Evolutionary conservation across 1,140 invertebrate genomes (phyloP).

Genomic region (Proales similis): DNA sequence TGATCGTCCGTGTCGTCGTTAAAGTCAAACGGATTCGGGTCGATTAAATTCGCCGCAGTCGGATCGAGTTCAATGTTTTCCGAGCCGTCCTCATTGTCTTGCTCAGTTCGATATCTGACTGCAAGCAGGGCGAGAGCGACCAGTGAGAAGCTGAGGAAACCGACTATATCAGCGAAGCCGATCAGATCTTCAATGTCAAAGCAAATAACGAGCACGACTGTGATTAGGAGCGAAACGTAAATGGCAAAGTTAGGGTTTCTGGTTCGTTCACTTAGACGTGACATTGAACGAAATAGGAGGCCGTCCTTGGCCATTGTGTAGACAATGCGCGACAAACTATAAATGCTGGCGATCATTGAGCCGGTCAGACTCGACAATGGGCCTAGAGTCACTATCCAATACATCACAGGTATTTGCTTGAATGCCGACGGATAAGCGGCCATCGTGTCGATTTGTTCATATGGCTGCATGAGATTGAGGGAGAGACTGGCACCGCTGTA

Average conservation of each 20-base stretch:
- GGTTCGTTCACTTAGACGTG: constrained; percentile 1
- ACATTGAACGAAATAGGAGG: constrained; percentile 18
- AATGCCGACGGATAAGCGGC: constrained; percentile 24
- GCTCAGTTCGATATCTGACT: constrained; percentile 5
- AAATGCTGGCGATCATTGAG: constrained; percentile 18
- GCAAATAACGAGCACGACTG: constrained; percentile 3
- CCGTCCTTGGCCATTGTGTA: constrained; percentile 35
- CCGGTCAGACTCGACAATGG: constrained; percentile 20
- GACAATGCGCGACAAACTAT: constrained; percentile 12
- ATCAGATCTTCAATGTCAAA: constrained; percentile 28
- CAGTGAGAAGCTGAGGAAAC: constrained; percentile 22
- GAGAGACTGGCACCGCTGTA: constrained; percentile 31
- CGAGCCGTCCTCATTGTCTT: not conserved
- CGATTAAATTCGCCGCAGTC: not conserved
- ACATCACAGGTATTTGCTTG: constrained; percentile 16
- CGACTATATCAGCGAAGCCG: constrained; percentile 32
- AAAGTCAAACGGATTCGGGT: constrained; percentile 9
- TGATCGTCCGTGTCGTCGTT: constrained; percentile 8
- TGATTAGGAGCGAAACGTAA: constrained; percentile 9
- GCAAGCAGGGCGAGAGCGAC: constrained; percentile 15
- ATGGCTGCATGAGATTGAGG: constrained; percentile 28
- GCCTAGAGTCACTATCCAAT: constrained; percentile 14
- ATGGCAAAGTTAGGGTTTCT: constrained; percentile 12
- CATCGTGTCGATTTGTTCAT: constrained; percentile 12
- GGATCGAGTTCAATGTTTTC: not conserved